A percentile compares a stretch with the other conserved stretches of the same genome.
Conservation (phyloP, 2,888 invertebrate genomes). For the Drosophila infuscata region DNA sequence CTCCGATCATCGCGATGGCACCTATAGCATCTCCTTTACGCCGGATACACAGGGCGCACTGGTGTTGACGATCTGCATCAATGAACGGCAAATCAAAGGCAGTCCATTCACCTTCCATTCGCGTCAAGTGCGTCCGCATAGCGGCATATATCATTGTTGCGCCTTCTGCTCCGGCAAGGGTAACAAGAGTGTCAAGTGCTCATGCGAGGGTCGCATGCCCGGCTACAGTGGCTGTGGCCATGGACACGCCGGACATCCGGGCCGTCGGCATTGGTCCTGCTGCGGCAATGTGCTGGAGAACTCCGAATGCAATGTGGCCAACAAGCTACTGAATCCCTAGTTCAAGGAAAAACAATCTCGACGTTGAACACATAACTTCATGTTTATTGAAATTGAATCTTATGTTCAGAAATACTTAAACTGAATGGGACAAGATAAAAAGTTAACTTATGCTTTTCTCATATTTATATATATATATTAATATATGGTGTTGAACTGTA, state of each 20-base stretch:
- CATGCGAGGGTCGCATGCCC: slow-evolving; percentile 91
- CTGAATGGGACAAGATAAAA: background rate
- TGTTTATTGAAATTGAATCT: slow-evolving; percentile 27
- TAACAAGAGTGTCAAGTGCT: slow-evolving; percentile 89
- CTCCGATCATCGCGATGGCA: slow-evolving; percentile 88
- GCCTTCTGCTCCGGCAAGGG: slow-evolving; percentile 93
- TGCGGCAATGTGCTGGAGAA: slow-evolving; percentile 89
- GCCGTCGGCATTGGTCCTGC: slow-evolving; percentile 93
- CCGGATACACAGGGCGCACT: slow-evolving; percentile 89
- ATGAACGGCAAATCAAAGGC: slow-evolving; percentile 89
- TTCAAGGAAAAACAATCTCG: background rate
- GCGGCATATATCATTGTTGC: slow-evolving; percentile 92
- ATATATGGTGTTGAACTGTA: background rate
- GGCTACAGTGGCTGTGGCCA: slow-evolving; percentile 93
- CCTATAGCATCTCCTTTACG: slow-evolving; percentile 87
- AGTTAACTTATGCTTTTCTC: background rate
- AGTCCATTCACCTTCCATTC: slow-evolving; percentile 89
- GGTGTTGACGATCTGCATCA: slow-evolving; percentile 87
- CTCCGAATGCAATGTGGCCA: slow-evolving; percentile 87
- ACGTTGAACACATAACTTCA: background rate
- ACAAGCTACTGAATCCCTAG: slow-evolving; percentile 79
- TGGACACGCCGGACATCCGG: slow-evolving; percentile 92
- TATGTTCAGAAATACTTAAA: slow-evolving; percentile 24
- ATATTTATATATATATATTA: background rate
- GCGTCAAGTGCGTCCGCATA: slow-evolving; percentile 88